Evolutionary conservation across 1,140 invertebrate genomes (phyloP).

Genomic region (Cataglyphis hispanica): DNA sequence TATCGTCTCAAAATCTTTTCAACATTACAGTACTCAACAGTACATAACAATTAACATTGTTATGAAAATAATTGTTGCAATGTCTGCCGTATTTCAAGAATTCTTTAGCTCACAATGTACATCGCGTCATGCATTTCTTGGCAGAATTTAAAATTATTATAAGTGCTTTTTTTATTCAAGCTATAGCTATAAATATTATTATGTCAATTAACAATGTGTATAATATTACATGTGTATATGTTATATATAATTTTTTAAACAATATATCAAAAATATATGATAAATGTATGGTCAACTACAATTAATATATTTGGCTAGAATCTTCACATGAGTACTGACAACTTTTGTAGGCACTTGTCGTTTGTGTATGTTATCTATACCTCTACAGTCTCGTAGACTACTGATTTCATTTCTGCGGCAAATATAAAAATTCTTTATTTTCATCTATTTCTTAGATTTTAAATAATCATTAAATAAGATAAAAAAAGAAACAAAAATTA

Average conservation of each 20-base stretch:
- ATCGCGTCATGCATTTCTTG: neutral
- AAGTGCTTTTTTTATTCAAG: slow-evolving; percentile 5
- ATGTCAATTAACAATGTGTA: neutral
- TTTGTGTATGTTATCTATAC: slow-evolving; percentile 55
- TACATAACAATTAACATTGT: too few relatives aligned
- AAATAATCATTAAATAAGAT: neutral
- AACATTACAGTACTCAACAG: neutral
- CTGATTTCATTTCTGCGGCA: slow-evolving; percentile 61
- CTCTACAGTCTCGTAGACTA: slow-evolving; percentile 77
- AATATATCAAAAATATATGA: slow-evolving; percentile 3
- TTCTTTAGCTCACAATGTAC: neutral
- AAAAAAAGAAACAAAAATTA: neutral
- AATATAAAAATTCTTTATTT: slow-evolving; percentile 4
- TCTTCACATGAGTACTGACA: slow-evolving; percentile 41
- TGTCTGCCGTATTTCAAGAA: neutral
- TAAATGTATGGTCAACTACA: neutral
- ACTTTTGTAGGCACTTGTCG: slow-evolving; percentile 19
- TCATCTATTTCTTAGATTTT: neutral
- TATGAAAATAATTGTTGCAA: neutral
- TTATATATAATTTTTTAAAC: slow-evolving; percentile 16
- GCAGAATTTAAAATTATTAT: slow-evolving; percentile 1
- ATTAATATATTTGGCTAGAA: slow-evolving; percentile 36
- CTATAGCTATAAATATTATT: neutral
- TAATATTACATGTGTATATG: neutral
- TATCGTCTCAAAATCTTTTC: neutral